Evolutionary conservation across 2,797 vertebrate genomes (phyloP).

Genomic region (Bovichtus diacanthus): DNA sequence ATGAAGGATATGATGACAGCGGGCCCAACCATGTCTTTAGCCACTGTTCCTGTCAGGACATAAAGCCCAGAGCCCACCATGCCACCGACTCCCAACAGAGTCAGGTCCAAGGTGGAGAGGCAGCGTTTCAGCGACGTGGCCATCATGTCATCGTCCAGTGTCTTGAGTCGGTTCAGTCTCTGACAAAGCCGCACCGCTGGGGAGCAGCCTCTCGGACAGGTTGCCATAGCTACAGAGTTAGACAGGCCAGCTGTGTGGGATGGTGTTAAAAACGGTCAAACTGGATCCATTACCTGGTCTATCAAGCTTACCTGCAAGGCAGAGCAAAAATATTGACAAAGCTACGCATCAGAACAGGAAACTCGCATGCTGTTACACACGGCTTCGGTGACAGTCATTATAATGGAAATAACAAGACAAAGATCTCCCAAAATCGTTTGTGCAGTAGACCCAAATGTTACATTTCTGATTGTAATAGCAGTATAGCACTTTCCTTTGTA

Average conservation of each 20-base stretch:
- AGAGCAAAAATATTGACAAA: conserved; percentile 26
- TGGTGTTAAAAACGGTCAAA: conserved; percentile 53
- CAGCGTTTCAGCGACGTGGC: conserved; percentile 93
- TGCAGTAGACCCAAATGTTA: no score
- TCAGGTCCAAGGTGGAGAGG: conserved; percentile 93
- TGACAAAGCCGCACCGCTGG: conserved; percentile 90
- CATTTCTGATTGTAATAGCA: background rate
- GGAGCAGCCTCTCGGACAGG: conserved; percentile 82
- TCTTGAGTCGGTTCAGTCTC: conserved; percentile 94
- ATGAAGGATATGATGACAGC: conserved; percentile 92
- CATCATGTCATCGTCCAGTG: conserved; percentile 93
- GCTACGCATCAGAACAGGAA: background rate
- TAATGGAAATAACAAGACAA: background rate
- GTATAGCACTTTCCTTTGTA: background rate
- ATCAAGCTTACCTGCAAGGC: conserved; percentile 63
- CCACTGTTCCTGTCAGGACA: conserved; percentile 95
- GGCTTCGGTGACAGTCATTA: background rate
- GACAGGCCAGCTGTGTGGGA: conserved; percentile 48
- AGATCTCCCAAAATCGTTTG: background rate
- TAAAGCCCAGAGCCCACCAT: conserved; percentile 98
- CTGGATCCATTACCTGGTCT: conserved; percentile 69
- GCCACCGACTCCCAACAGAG: conserved; percentile 92
- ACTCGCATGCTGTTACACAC: background rate
- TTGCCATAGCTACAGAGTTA: conserved; percentile 85
- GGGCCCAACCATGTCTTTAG: conserved; percentile 92